These are phyloP conservation scores for Xanthostigma xanthostigma DNA, from an alignment of 2,888 invertebrate genomes.

Conservation along the genomic window DNA sequence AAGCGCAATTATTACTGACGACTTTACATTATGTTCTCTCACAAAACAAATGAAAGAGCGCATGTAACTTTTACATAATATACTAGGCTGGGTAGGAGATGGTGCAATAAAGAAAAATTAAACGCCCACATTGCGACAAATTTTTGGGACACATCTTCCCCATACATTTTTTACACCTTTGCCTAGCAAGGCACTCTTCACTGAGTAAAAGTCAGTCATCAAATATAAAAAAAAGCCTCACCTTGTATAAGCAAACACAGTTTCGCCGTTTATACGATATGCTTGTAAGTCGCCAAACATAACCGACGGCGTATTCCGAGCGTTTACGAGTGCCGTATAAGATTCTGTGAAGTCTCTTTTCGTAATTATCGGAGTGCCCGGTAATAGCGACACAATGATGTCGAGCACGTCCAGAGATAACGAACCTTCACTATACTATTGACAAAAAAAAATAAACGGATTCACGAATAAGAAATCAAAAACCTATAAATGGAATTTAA, in stretches of 20 bases:
- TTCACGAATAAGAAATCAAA: not conserved
- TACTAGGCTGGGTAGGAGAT: no score
- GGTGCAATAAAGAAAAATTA: no score
- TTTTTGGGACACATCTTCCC: no score
- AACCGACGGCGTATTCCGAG: conserved; percentile 39
- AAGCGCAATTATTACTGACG: no score
- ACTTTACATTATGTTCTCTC: no score
- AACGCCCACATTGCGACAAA: no score
- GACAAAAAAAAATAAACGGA: not conserved
- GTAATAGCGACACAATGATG: conserved; percentile 59
- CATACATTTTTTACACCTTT: no score
- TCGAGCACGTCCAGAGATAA: conserved; percentile 33
- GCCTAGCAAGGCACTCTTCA: no score
- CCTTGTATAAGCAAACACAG: conserved; percentile 55
- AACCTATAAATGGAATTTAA: conserved; percentile 3
- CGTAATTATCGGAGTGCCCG: conserved; percentile 48
- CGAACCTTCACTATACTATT: conserved; percentile 9
- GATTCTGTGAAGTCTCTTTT: no score
- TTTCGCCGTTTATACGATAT: conserved; percentile 31
- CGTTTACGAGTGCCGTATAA: conserved; percentile 24
- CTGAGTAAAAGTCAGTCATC: not conserved
- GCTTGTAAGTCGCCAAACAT: conserved; percentile 43
- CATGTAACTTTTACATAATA: no score
- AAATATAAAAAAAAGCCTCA: conserved; percentile 23
- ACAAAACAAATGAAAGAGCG: no score